Evolutionary conservation across 2,113 vertebrate genomes (phyloP), one percentile per base, ranked within the genome.

Genomic region (Pogona vitticeps): DNA sequence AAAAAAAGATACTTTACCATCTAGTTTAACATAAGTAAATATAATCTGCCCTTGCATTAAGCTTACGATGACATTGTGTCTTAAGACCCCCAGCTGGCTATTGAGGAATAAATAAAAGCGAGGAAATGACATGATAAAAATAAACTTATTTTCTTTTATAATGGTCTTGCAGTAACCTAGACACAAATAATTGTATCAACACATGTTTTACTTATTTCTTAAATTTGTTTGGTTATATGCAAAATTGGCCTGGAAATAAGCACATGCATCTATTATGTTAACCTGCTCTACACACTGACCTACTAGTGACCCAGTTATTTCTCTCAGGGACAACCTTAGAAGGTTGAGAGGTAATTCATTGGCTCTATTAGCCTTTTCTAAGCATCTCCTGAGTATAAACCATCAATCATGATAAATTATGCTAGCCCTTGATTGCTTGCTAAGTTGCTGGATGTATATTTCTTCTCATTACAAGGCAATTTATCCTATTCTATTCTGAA

Each of bases 341-440:
- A 80, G 76, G 76, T 17, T 72, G 46, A 79, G 65, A 71, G 70
- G 33, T 40, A 86, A 86, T 76, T 76, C 38, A 38, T 36, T 86
- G 76, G 15, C 76, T 86, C 56, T 80, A 67, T 20, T 61, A 86
- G 33, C 56, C 77, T 42, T 80, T 80, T 42, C 67, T 42, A 42
- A 71, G 12, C 36, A 59, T 72, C 84, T 86, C 52, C 26, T 58
- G 76, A 77, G 84, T 31, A 80, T 61, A 86, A 80, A 61, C 76
- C 67, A 80, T 86, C 68, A 80, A 80, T 86, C 84, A 80, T 72
- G 38, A 18, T 52, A 72, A 71, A 86, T 86, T 72, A 80, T 18
- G 28, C 33, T 33, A 59, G 76, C 67, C 63, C 52, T 13, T 17
- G 67, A 71, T 80, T 63, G 23, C 76, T 86, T 72, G 56, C 52